These are phyloP conservation scores for Drosophila incognita DNA, from an alignment of 2,888 invertebrate species.

Conservation along the genomic window DNA sequence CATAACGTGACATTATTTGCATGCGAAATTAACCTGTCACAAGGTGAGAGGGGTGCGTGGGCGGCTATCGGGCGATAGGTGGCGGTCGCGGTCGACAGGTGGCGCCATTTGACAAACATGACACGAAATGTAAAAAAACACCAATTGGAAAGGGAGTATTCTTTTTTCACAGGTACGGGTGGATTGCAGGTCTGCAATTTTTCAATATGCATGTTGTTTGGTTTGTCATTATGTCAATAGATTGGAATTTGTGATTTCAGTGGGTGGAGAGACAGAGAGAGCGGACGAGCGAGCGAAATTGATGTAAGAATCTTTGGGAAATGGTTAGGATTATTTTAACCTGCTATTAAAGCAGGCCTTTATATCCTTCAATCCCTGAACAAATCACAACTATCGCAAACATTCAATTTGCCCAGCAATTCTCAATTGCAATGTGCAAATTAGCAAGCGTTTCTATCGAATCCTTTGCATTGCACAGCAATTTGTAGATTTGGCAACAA, in stretches of 20 bases:
- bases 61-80: constrained; percentile 29
- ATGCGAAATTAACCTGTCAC: constrained; percentile 76
- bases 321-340: not conserved
- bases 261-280: not conserved
- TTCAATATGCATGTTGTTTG: constrained; percentile 41
- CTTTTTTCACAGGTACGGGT: constrained; percentile 5
- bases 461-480: constrained; percentile 24
- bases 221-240: constrained; percentile 56
- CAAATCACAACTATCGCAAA: constrained; percentile 34
- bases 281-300: not conserved
- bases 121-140: constrained; percentile 37
- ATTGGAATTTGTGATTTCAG: constrained; percentile 34
- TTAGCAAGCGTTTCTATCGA: constrained; percentile 14
- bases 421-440: constrained; percentile 50
- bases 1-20: constrained; percentile 79
- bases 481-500: constrained; percentile 58
- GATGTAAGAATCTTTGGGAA: constrained; percentile 8
- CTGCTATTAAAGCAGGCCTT: constrained; percentile 11
- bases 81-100: constrained; percentile 47
- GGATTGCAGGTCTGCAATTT: constrained; percentile 4
- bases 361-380: constrained; percentile 8
- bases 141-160: constrained; percentile 8
- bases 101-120: constrained; percentile 61
- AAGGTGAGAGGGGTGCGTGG: constrained; percentile 4
- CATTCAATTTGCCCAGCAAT: constrained; percentile 35